Evolutionary conservation across 2,113 vertebrate species (phyloP), one percentile per base, ranked within the genome.

Genomic region (Tonatia bakeri): DNA sequence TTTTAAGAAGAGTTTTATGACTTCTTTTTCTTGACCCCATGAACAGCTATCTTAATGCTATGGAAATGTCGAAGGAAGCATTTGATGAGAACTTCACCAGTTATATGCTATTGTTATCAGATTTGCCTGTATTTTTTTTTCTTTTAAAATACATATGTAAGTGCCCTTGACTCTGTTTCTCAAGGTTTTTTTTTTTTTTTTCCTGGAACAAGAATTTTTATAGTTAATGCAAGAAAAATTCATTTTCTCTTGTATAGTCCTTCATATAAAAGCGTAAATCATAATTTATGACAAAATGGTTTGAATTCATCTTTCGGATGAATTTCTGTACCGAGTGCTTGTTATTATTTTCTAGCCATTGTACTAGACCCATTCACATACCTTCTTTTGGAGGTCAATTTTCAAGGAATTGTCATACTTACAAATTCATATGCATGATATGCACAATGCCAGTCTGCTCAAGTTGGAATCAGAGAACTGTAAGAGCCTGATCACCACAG

Each of bases 381-480:
- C 72, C 56, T 76, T 72, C 12, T 87, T 92, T 94, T 61, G 72
- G 7, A 91, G 61, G 77, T 94, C 82, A 92, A 33, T 91, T 95
- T 95, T 95, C n/a, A 82, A 91, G 59, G 69, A 94, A 81, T 81
- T 96, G 59, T 38, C 40, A 83, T 7, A 73, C 24, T 92, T 88
- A 64, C 14, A 73, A 43, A 50, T 86, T 47, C 72, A 64, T 81
- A 65, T 45, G 47, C 65, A 90, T 87, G 52, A 26, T 72, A 59
- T 26, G 11, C 61, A 43, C 45, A 84, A 26, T 73, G 26, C 19
- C 45, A 33, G 61, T 38, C 76, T 93, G 43, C 76, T 81, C 91
- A 76, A 76, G 24, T 40, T 31, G 61, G 67, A 94, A 75, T 61
- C n/a, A 88, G 52, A 76, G 59, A 64, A 65, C 16, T 80, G 61